Percentiles rank a stretch among this genome's conserved stretches.
Conservation (phyloP, 2,888 invertebrate genomes). For the Sinhomidia bicolor region DNA sequence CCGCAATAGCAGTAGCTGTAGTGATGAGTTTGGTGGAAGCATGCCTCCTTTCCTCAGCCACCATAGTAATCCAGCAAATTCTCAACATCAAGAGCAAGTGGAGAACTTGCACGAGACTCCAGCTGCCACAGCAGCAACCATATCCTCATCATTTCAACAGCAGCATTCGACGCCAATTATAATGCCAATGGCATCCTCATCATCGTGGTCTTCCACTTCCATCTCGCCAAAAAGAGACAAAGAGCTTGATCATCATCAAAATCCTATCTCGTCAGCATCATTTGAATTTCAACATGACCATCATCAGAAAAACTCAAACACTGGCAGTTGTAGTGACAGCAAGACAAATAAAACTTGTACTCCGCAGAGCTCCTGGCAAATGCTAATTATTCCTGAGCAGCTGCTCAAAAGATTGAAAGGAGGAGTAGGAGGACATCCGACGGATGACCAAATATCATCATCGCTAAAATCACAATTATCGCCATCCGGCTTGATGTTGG, state of each 20-base stretch:
- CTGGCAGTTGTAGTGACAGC: neutral
- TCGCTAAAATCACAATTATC: neutral
- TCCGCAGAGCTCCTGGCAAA: constrained; percentile 33
- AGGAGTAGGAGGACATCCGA: neutral
- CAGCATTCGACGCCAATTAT: constrained; percentile 21
- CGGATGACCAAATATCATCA: neutral
- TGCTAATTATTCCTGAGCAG: constrained; percentile 64
- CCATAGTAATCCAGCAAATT: too few species aligned
- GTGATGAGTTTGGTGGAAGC: constrained; percentile 12
- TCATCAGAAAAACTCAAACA: neutral
- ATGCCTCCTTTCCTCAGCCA: constrained; percentile 24
- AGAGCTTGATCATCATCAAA: neutral
- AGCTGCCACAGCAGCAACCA: neutral
- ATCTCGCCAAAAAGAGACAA: neutral
- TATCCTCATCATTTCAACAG: neutral
- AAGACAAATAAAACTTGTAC: neutral
- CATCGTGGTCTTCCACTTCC: constrained; percentile 20
- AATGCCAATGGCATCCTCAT: constrained; percentile 60
- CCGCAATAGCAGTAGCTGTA: neutral
- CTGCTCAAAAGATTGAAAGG: constrained; percentile 22
- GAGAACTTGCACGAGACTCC: neutral
- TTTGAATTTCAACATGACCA: neutral
- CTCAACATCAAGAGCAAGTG: neutral
- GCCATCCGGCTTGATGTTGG: neutral
- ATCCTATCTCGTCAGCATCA: neutral